A percentile compares a stretch with the other conserved stretches of the same genome.
Evolutionary conservation across 2,888 invertebrate species (phyloP).

Genomic region (Leptinotarsa rubiginosa): DNA sequence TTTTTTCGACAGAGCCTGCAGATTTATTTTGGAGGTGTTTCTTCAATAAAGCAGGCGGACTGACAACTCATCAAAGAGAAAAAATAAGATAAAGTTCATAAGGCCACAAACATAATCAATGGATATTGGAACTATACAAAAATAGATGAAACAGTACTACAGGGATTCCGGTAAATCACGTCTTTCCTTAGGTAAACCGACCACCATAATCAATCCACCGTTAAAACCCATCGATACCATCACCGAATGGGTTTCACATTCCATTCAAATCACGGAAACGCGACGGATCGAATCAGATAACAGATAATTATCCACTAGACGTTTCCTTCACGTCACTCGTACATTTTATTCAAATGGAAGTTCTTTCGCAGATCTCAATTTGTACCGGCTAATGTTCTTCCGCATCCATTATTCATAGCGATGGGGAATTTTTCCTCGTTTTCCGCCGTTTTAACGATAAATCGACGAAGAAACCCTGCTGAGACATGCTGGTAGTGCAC

Average conservation of each 20-base stretch:
- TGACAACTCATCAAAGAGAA: too few species aligned
- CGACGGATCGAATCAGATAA: background rate
- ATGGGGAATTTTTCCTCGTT: background rate
- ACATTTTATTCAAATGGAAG: background rate
- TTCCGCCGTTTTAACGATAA: conserved; percentile 13
- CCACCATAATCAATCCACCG: background rate
- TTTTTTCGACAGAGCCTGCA: too few species aligned
- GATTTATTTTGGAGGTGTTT: too few species aligned
- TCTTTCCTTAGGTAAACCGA: too few species aligned
- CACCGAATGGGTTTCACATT: background rate
- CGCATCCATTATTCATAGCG: conserved; percentile 17
- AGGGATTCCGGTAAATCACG: too few species aligned
- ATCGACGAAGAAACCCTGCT: background rate
- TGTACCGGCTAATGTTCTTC: background rate
- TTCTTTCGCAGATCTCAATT: conserved; percentile 10
- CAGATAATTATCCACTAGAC: conserved; percentile 4
- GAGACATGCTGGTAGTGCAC: background rate
- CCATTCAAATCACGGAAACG: background rate
- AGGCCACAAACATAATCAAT: too few species aligned
- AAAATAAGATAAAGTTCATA: too few species aligned
- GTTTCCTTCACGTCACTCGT: background rate
- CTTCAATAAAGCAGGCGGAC: too few species aligned
- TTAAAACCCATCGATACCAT: background rate
- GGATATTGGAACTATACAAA: too few species aligned
- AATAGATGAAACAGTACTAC: too few species aligned